These are phyloP conservation scores for Dendropsophus ebraccatus DNA, from an alignment of 2,113 vertebrate species.

Conservation along the genomic window DNA sequence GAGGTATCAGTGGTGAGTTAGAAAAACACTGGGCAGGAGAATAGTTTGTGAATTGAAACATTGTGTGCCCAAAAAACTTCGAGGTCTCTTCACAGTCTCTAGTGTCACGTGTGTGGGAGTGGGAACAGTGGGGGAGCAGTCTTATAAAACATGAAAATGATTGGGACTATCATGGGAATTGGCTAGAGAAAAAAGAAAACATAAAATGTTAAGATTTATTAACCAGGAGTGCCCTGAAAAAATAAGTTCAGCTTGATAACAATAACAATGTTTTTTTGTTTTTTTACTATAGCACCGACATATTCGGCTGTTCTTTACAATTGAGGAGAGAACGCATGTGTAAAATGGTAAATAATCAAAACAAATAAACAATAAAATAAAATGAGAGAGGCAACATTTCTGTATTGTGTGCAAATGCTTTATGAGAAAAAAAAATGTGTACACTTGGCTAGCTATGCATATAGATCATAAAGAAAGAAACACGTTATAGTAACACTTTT, in stretches of 20 bases:
- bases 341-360: background rate
- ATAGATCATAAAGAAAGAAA: too few species aligned
- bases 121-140: conserved; percentile 42
- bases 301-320: background rate
- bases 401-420: background rate
- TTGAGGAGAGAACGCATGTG: background rate
- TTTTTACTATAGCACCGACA: background rate
- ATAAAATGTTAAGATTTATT: background rate
- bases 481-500: too few species aligned
- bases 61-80: conserved; percentile 32
- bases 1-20: conserved; percentile 48
- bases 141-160: conserved; percentile 3
- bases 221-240: background rate
- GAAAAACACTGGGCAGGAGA: conserved; percentile 34
- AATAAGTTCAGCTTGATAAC: background rate
- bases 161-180: conserved; percentile 30
- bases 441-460: too few species aligned
- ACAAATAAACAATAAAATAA: background rate
- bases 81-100: conserved; percentile 9
- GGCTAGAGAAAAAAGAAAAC: background rate
- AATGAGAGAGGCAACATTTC: background rate
- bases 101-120: conserved; percentile 52
- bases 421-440: background rate
- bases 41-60: conserved; percentile 54
- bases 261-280: background rate